A percentile compares a stretch with the other conserved stretches of the same genome.
phyloP scores from a whole-genome alignment of 35 echinoderm and acorn worm species.

The Apostichopus californicus region DNA sequence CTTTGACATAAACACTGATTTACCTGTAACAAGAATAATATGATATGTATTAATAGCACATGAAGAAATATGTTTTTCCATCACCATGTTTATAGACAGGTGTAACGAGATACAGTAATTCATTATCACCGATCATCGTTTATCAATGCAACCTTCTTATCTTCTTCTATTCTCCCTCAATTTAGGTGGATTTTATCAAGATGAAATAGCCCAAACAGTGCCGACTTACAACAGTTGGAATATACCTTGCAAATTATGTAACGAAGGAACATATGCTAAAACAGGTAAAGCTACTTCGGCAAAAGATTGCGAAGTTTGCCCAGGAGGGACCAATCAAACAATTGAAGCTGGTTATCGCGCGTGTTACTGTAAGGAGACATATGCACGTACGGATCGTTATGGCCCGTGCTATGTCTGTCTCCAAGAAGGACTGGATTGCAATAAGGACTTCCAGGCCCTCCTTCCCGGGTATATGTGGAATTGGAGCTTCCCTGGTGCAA shows the following conservation, averaged over 20 bases:
- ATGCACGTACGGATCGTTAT: conserved; percentile 44
- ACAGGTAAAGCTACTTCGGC: conserved; percentile 5
- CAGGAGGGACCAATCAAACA: conserved; percentile 35
- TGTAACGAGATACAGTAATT: too few relatives aligned
- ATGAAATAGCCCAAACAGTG: conserved; percentile 32
- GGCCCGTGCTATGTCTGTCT: conserved; percentile 7
- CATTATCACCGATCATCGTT: too few relatives aligned
- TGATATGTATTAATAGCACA: too few relatives aligned
- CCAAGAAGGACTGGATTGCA: conserved; percentile 36
- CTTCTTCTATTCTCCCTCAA: too few relatives aligned
- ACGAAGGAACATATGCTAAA: not conserved
- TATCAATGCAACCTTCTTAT: too few relatives aligned
- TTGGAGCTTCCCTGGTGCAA: not conserved
- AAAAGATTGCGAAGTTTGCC: too few relatives aligned
- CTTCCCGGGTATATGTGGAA: not conserved
- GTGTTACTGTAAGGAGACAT: conserved; percentile 40
- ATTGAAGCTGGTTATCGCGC: conserved; percentile 34
- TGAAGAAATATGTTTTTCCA: too few relatives aligned
- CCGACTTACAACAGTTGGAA: not conserved
- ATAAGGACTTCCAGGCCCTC: conserved; percentile 10
- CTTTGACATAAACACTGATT: too few relatives aligned
- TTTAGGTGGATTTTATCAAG: conserved; percentile 63
- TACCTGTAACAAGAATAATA: too few relatives aligned
- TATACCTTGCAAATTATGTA: conserved; percentile 42
- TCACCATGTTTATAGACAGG: too few relatives aligned